Percentiles rank a stretch among this genome's conserved stretches.
Conservation (phyloP, 2,797 vertebrate species). For the Oceanodroma leucorhoa region DNA sequence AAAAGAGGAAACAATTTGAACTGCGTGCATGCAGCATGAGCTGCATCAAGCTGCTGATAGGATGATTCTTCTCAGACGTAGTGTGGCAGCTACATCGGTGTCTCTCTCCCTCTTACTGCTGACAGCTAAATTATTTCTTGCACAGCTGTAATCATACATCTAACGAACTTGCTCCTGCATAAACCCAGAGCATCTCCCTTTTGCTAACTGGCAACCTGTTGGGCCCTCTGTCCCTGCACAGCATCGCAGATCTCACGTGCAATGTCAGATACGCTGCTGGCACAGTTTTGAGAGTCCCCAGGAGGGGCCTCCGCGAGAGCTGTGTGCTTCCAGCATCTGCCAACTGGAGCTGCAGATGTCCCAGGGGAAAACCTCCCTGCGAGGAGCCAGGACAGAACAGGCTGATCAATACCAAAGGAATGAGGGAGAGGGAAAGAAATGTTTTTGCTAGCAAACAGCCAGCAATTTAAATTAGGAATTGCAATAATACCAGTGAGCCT, state of each 20-base stretch:
- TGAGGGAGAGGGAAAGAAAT: neutral
- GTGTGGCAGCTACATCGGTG: neutral
- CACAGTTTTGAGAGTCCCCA: neutral
- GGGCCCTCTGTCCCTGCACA: neutral
- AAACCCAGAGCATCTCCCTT: neutral
- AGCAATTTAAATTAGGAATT: neutral
- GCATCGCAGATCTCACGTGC: neutral
- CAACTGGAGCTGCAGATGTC: neutral
- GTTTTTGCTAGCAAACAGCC: slow-evolving; percentile 7
- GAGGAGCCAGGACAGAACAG: neutral
- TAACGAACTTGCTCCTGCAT: neutral
- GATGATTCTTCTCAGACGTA: neutral
- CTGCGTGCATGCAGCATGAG: neutral
- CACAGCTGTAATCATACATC: neutral
- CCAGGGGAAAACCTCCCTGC: neutral
- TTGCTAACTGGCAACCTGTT: neutral
- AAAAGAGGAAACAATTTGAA: slow-evolving; percentile 26
- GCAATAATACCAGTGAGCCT: neutral
- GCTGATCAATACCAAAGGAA: slow-evolving; percentile 13
- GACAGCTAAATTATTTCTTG: neutral
- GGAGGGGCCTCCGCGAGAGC: neutral
- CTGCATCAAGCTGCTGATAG: neutral
- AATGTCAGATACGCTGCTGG: neutral
- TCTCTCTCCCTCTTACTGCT: neutral
- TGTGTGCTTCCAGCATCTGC: neutral